Evolutionary conservation across 2,888 invertebrate species (phyloP).

Genomic region (Cryptus viduatorius): DNA sequence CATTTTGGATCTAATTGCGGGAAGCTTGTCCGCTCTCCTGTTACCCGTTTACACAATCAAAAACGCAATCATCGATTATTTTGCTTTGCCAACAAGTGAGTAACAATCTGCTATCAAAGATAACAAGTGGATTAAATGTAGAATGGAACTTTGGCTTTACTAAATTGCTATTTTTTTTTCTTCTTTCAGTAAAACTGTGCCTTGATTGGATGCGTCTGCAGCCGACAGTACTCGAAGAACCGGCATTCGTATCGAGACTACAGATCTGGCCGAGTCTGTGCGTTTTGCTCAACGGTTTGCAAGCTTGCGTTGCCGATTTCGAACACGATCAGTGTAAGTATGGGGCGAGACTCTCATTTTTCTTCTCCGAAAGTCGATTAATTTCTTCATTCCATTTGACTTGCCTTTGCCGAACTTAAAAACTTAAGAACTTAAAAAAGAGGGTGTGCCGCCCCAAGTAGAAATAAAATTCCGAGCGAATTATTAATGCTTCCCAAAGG

Average conservation of each 20-base stretch:
- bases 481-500: too few species aligned
- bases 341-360: background rate
- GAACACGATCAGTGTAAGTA: constrained; percentile 87
- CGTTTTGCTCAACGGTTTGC: constrained; percentile 90
- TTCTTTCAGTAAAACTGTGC: constrained; percentile 89
- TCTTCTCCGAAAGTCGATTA: background rate
- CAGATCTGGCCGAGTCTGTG: constrained; percentile 93
- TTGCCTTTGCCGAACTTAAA: too few species aligned
- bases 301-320: constrained; percentile 85
- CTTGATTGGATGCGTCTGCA: constrained; percentile 90
- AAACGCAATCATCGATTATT: constrained; percentile 88
- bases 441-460: too few species aligned
- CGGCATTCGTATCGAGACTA: constrained; percentile 87
- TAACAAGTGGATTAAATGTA: too few species aligned
- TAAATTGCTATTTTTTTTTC: constrained; percentile 8
- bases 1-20: constrained; percentile 88
- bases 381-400: background rate
- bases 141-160: background rate
- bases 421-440: too few species aligned
- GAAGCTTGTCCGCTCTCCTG: constrained; percentile 89
- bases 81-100: constrained; percentile 90
- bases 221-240: constrained; percentile 86
- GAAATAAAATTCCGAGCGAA: background rate
- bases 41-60: constrained; percentile 90
- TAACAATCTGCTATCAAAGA: constrained; percentile 37